Evolutionary conservation across 2,888 invertebrate genomes (phyloP).

Genomic region (Eulithis prunata): DNA sequence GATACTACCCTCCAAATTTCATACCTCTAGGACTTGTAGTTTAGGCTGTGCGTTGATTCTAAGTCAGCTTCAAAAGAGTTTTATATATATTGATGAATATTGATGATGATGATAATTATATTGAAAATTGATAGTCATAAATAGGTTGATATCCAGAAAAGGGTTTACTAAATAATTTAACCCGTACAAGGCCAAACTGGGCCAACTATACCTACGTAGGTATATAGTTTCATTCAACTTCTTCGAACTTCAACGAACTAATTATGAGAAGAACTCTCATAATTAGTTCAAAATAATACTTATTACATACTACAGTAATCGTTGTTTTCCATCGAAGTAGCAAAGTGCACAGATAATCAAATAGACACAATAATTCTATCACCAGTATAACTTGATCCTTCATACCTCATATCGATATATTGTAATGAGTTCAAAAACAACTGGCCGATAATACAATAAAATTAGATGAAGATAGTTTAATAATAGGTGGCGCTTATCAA

Average conservation of each 20-base stretch:
- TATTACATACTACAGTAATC: not conserved
- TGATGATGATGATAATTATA: too few relatives aligned
- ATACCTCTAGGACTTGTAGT: too few relatives aligned
- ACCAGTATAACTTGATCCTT: conserved; percentile 18
- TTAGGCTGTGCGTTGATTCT: too few relatives aligned
- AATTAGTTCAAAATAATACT: conserved; percentile 14
- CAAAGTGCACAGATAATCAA: conserved; percentile 24
- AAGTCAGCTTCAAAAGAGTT: too few relatives aligned
- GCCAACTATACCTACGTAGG: not conserved
- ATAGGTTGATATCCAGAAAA: too few relatives aligned
- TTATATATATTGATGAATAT: too few relatives aligned
- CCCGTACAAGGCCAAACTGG: not conserved
- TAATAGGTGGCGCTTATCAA: conserved; percentile 67
- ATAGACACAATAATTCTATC: conserved; percentile 24
- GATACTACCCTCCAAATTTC: too few relatives aligned
- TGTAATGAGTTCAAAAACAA: conserved; percentile 12
- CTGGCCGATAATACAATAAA: conserved; percentile 37
- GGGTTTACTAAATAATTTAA: too few relatives aligned
- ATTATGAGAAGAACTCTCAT: too few relatives aligned
- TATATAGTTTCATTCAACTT: too few relatives aligned
- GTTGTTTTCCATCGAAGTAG: conserved; percentile 12
- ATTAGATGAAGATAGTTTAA: conserved; percentile 59
- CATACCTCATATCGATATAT: not conserved
- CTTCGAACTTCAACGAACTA: too few relatives aligned
- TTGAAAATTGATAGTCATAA: too few relatives aligned